Base-by-base conservation (phyloP, 2,113 vertebrate species). In the Todiramphus saurophagus region DNA sequence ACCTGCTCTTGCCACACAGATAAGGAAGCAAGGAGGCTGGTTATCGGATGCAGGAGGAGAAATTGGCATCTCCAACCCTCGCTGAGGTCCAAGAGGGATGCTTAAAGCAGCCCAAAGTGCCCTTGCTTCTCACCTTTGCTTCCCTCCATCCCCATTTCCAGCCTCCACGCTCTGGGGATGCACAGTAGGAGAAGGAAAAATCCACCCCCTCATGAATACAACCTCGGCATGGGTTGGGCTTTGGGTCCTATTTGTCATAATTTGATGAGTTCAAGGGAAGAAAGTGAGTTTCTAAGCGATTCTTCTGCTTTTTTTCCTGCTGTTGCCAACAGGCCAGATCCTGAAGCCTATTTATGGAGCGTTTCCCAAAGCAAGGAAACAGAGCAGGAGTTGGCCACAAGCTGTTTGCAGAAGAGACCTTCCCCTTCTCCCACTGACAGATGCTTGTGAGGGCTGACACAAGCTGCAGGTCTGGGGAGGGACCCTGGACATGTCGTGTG, bases 1-100 rank as follows among this genome's bases (percentile, higher is more conserved):
- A 0, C 48, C 63, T 0, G 0, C 3, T 2, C 14, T 69, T 43
- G 17, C 16, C 10, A 0, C 37, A 11, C 8, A 11, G 75, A 6
- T 19, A 41, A 25, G 51, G 46, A n/a, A 14, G 8, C 2, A 5
- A 56, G 55, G 46, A 41, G 7, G 28, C 25, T 56, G 23, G 28
- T 28, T 64, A 17, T 8, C 20, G n/a, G 81, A 39, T 56, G 68
- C 25, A 31, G 77, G 35, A 17, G 64, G 73, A 89, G 30, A 75
- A 78, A 64, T 19, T 7, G 2, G 51, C 73, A 35, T 48, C 89
- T 89, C 59, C 39, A 18, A 10, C 31, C 48, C 31, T 77, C 8
- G 0, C 21, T 3, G 2, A 20, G 60, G 64, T 50, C 16, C 20
- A 3, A 31, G 79, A 31, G 43, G 4, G 25, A 13, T 11, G 39